Base-by-base conservation (phyloP, 2,888 invertebrate species). In the Cheilosia vulpina region DNA sequence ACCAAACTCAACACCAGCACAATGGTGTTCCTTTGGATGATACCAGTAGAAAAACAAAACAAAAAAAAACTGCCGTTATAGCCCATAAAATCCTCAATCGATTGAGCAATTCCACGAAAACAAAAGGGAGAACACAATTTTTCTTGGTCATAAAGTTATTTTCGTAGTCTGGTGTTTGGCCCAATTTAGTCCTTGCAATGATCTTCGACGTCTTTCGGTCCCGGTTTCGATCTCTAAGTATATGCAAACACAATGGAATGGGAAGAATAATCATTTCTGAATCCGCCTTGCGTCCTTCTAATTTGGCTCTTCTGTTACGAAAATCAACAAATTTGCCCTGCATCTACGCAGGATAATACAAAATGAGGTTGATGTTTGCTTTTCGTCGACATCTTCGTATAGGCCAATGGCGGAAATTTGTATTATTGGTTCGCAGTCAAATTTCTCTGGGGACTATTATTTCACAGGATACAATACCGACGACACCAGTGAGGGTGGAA, bases 391-490 rank as follows among this genome's bases (percentile, higher is more conserved):
- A 43, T 60, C 66, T 77, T 77, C 68, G 38, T 38, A 60, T 77
- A 47, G 63, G 62, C 68, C 68, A 63, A 38, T 55, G 50, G 63
- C 69, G 78, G 71, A 69, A 55, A 78, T 71, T 78, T 78, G 71
- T 78, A 78, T 69, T 78, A 63, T 63, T 69, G 69, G 57, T 71
- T 69, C 55, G 47, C 69, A 71, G 78, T 62, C 78, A 63, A 78
- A 78, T 78, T 78, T 78, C 78, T 78, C 78, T 34, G 57, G 78
- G 77, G 78, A 71, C 62, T 63, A 63, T 55, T 78, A 78, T 78
- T 47, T 77, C 62, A 77, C 45, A n/a, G 75, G 34, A 53, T 60
- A 52, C 19, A 38, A 47, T 34, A 21, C 34, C 21, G 50, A 27
- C 24, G 19, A 21, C 19, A 17, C n/a, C 1, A 17, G 7, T n/a